Percentiles rank a stretch among this genome's conserved stretches.
Conservation (phyloP, 2,888 invertebrate species). For the Acanthacorydalis orientalis region DNA sequence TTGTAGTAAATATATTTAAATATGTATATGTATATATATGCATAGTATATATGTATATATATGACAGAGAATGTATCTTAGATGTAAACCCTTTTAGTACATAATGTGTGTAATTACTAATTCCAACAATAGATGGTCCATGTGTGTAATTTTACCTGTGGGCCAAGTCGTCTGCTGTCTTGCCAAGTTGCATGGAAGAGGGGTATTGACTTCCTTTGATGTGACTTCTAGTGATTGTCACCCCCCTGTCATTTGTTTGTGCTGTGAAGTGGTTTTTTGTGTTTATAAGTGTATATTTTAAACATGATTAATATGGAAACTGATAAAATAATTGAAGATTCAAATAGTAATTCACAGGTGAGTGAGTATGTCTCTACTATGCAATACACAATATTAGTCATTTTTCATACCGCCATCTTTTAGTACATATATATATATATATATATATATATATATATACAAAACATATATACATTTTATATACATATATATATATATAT, state of each 20-base stretch:
- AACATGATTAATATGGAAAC: constrained; percentile 80
- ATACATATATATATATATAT: constrained; percentile 2
- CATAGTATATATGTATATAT: too few relatives aligned
- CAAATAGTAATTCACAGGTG: constrained; percentile 51
- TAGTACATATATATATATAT: neutral
- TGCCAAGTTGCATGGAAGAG: neutral
- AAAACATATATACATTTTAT: constrained; percentile 1
- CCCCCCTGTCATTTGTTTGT: constrained; percentile 2
- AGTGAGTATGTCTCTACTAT: constrained; percentile 10
- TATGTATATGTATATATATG: too few relatives aligned
- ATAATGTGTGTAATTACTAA: too few relatives aligned
- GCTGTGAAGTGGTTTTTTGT: constrained; percentile 7
- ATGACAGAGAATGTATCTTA: too few relatives aligned
- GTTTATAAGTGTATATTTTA: constrained; percentile 13
- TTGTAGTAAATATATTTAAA: too few relatives aligned
- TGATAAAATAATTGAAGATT: constrained; percentile 76
- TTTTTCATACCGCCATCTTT: neutral
- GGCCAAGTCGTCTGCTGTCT: too few relatives aligned
- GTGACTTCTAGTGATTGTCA: constrained; percentile 4
- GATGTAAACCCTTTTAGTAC: too few relatives aligned
- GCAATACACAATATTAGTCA: neutral
- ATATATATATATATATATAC: constrained; percentile 2
- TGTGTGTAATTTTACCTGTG: too few relatives aligned
- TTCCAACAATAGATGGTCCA: too few relatives aligned
- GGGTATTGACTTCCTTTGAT: constrained; percentile 10